These are phyloP conservation scores for Trichogramma dendrolimi DNA, from an alignment of 2,888 invertebrate species.

Conservation along the genomic window DNA sequence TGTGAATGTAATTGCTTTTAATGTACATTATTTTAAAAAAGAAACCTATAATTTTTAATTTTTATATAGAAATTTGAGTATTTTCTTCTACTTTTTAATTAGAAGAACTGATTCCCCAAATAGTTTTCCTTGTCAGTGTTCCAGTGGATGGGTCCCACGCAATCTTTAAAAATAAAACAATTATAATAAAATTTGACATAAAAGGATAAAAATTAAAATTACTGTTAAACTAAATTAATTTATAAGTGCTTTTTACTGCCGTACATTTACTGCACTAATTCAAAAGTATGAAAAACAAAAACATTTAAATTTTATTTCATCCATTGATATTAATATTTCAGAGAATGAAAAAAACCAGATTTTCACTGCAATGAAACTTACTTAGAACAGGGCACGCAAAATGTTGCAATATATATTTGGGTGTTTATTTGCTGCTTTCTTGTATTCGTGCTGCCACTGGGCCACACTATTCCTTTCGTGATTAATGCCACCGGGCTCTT, in stretches of 20 bases:
- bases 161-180: constrained; percentile 30
- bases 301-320: too few species aligned
- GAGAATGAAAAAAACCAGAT: neutral
- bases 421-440: constrained; percentile 54
- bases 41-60: too few species aligned
- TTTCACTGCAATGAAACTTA: constrained; percentile 45
- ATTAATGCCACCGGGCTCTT: constrained; percentile 53
- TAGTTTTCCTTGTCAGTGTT: constrained; percentile 47
- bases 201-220: neutral
- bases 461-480: constrained; percentile 49
- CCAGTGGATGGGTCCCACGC: constrained; percentile 49
- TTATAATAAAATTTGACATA: neutral
- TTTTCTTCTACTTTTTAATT: constrained; percentile 4
- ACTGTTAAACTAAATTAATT: neutral
- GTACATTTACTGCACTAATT: too few species aligned
- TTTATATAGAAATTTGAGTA: too few species aligned
- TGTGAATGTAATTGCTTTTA: too few species aligned
- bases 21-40: too few species aligned
- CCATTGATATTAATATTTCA: neutral
- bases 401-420: constrained; percentile 53
- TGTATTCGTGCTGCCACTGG: constrained; percentile 57
- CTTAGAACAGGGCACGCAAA: constrained; percentile 70
- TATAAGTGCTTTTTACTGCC: too few species aligned
- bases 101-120: constrained; percentile 46
- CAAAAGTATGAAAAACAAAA: too few species aligned